Percentiles rank a stretch among this genome's conserved stretches.
Conservation (phyloP, 2,888 invertebrate genomes). For the Athrips mouffetella region DNA sequence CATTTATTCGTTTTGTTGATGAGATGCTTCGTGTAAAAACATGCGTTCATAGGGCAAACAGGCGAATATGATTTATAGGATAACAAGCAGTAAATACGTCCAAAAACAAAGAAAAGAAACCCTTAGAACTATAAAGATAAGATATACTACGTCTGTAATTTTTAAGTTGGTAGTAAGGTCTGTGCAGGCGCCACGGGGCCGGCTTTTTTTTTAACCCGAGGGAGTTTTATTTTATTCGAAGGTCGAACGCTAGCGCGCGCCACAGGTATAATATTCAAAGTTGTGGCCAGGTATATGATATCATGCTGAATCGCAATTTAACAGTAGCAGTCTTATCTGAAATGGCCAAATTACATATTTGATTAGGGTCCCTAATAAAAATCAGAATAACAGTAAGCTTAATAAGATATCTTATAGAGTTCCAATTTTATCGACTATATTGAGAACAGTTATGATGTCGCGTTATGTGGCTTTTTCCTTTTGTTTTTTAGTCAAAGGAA, state of each 20-base stretch:
- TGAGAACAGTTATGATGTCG: too few relatives aligned
- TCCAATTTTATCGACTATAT: neutral
- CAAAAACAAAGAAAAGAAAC: conserved; percentile 30
- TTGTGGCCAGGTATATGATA: conserved; percentile 12
- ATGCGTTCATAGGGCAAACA: conserved; percentile 56
- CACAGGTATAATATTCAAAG: conserved; percentile 10
- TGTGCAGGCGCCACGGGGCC: conserved; percentile 64
- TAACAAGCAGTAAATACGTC: conserved; percentile 24
- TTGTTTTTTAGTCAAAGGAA: too few relatives aligned
- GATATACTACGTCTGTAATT: conserved; percentile 12
- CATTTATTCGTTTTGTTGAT: conserved; percentile 60
- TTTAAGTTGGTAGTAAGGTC: conserved; percentile 28
- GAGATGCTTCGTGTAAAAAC: conserved; percentile 66
- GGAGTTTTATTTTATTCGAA: conserved; percentile 65
- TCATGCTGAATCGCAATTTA: conserved; percentile 38
- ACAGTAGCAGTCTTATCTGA: conserved; percentile 45
- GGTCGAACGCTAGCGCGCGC: conserved; percentile 58
- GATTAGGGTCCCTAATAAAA: conserved; percentile 12
- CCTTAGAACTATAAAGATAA: conserved; percentile 25
- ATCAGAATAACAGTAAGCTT: neutral
- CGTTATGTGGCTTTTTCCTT: too few relatives aligned
- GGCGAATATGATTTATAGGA: conserved; percentile 70
- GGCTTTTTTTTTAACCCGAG: conserved; percentile 53
- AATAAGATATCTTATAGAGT: neutral
- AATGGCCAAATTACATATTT: conserved; percentile 23